Evolutionary conservation across 1,140 invertebrate genomes (phyloP), one percentile per base, ranked within the genome.

Genomic region (Brachionus calyciflorus): DNA sequence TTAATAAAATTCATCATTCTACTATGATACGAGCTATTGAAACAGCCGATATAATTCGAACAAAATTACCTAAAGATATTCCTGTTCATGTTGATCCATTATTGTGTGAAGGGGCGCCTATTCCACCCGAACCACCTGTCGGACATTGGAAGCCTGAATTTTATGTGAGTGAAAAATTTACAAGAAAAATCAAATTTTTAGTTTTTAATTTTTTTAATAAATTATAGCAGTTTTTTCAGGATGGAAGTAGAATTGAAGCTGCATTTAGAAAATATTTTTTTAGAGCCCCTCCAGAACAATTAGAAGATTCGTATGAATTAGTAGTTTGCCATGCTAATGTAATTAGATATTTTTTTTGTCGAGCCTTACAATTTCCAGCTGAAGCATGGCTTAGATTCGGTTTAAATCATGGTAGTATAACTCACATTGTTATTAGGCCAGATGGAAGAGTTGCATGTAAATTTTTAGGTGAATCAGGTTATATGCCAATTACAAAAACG

Each of bases 241-340:
- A 99, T 84, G 92, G 94, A n/a, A 90, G 93, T 0, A 87, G 96
- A 78, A 99, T 99, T 80, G 96, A 99, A 86, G 93, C 94, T 4
- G 96, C 91, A 5, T 99, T 98, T 85, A 87, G 94, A 55, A 90
- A 91, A 80, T 94, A 96, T 85, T 92, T 99, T 83, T 89, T 98
- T 85, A 87, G 97, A 75, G 95, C 96, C 19, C 85, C 89, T 60
- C 88, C 90, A 1, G 84, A 87, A 3, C 93, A 99, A 85, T 87
- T 89, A 55, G 86, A 90, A 76, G 93, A 98, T 82, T 89, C 89
- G 5, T 95, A 92, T 83, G 96, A 96, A 55, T 82, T 99, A 30
- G 87, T 98, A 51, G 94, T 99, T 4, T 98, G 95, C 79, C 96
- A 99, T 86, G 95, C 92, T 12, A 99, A 99, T 86, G 95, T 99